Conservation (phyloP, 2,113 vertebrate genomes). For the Eudyptes chrysolophus region DNA sequence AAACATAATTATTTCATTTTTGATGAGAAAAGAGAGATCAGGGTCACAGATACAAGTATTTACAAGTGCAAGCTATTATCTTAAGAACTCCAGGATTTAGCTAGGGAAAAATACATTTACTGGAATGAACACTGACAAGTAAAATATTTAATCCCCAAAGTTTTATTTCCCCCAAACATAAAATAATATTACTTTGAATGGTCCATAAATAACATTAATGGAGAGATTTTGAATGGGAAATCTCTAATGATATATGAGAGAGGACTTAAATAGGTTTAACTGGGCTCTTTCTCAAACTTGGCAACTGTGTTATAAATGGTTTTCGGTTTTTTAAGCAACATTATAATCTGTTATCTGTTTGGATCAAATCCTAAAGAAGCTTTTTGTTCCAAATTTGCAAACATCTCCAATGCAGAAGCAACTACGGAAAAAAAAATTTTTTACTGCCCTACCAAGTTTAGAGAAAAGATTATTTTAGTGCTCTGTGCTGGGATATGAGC, state of each 20-base stretch:
- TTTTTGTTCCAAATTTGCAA: slow-evolving; percentile 7
- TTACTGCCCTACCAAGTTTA: background rate
- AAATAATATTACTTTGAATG: slow-evolving; percentile 63
- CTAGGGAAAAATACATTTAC: slow-evolving; percentile 61
- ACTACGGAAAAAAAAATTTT: background rate
- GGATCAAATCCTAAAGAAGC: slow-evolving; percentile 30
- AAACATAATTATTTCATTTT: slow-evolving; percentile 45
- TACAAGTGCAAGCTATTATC: slow-evolving; percentile 64
- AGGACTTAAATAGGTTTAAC: slow-evolving; percentile 34
- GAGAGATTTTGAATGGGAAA: slow-evolving; percentile 59
- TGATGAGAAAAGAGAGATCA: slow-evolving; percentile 48
- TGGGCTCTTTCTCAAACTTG: slow-evolving; percentile 25
- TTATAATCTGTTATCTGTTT: slow-evolving; percentile 41
- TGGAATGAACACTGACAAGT: slow-evolving; percentile 59
- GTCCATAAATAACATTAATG: slow-evolving; percentile 68
- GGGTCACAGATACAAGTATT: slow-evolving; percentile 55
- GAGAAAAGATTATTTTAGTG: background rate
- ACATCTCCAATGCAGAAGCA: background rate
- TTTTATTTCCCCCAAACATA: slow-evolving; percentile 58
- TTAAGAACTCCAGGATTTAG: slow-evolving; percentile 44
- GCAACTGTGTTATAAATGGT: background rate
- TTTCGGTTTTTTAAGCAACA: background rate
- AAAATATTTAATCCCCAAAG: slow-evolving; percentile 64
- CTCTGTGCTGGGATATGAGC: background rate
- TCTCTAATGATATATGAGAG: slow-evolving; percentile 60